These are phyloP conservation scores for Glaucomys volans DNA, from an alignment of 2,113 vertebrate genomes.

Conservation along the genomic window DNA sequence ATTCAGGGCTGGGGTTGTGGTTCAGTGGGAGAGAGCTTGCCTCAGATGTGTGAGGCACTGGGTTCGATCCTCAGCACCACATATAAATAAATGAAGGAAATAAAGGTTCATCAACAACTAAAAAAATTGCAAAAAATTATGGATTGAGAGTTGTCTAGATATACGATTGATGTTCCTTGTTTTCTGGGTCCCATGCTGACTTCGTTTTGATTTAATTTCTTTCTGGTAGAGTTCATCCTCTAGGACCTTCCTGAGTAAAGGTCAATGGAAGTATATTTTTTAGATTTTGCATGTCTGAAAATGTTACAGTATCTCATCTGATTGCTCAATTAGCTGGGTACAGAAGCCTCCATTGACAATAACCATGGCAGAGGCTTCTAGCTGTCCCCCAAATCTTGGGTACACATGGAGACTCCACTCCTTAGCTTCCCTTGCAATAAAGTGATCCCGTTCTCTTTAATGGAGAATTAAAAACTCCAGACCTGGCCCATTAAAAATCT, in stretches of 20 bases:
- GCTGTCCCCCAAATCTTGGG: background rate
- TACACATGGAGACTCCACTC: background rate
- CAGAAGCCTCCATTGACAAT: conserved; percentile 4
- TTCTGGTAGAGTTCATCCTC: background rate
- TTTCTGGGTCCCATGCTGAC: background rate
- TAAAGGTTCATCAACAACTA: no score
- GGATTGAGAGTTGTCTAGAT: background rate
- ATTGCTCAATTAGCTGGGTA: background rate
- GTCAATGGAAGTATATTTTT: background rate
- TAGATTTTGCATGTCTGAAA: conserved; percentile 1
- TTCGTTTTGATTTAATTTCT: background rate
- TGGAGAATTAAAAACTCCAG: background rate
- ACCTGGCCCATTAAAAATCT: background rate
- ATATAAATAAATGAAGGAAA: no score
- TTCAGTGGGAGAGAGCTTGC: no score
- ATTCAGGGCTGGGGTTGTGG: background rate
- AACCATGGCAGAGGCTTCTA: background rate
- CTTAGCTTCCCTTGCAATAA: background rate
- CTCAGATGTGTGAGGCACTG: no score
- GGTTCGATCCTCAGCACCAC: no score
- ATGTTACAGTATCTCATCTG: background rate
- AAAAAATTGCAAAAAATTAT: no score
- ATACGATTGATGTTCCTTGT: background rate
- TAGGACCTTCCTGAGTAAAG: conserved; percentile 21
- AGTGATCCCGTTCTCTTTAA: background rate